Base-by-base conservation (phyloP, 2,888 invertebrate genomes). In the Aleiodes testaceus region DNA sequence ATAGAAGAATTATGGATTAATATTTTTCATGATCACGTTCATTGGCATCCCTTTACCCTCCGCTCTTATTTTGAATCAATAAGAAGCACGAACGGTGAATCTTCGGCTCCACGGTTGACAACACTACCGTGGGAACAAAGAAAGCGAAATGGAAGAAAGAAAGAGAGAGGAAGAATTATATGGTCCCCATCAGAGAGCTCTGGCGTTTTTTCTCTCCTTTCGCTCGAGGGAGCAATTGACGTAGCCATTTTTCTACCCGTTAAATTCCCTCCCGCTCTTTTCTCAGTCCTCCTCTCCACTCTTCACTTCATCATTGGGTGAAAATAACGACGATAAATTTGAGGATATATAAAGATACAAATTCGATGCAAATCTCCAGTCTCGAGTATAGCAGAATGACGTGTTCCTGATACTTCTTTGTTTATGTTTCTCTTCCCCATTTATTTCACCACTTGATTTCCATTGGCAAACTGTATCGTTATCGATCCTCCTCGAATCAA, bases 81-180 rank as follows among this genome's bases (percentile, higher is more conserved):
- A 1, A 87, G 89, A 89, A 89, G 89, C 89, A 59, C 30, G 26
- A 59, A 59, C 36, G 59, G 36, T 9, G 16, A 9, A 59, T 59
- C 42, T 36, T 59, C 16, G 16, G 30, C 42, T 59, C 59, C 36
- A 14, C 55, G 30, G 55, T 55, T 55, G 55, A 55, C 59, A 26
- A 59, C 30, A 59, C 36, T 36, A 36, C 59, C 59, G 59, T 59
- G 59, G 59, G 59, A 59, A 59, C 59, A 59, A 42, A 16, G 59
- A 42, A 16, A 59, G 16, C 42, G 42, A 18, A 59, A n/a, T 36
- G 36, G 59, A 18, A 16, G 7, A 9, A 42, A 36, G 16, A 36
- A 36, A 36, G 36, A 36, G 36, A 36, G 42, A 36, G 42, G 36
- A 26, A n/a, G 18, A 42, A 42, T 59, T 59, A 20, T 16, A 59